Conservation (phyloP, 2,113 vertebrate species). For the Ptychochromis oligacanthus region DNA sequence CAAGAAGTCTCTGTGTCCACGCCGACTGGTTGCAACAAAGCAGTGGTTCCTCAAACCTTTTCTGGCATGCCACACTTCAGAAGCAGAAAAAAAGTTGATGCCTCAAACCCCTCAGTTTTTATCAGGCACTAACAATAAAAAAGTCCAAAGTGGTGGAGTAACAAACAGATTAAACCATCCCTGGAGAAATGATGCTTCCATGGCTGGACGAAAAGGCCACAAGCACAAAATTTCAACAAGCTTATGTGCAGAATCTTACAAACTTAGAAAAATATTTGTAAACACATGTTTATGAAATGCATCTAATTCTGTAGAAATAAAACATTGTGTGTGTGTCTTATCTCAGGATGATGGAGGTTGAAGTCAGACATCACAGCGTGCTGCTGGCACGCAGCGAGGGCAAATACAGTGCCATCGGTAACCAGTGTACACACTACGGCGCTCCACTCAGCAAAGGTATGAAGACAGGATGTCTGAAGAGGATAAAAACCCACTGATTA, state of each 20-base stretch:
- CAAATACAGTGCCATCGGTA: conserved; percentile 80
- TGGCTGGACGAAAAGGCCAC: neutral
- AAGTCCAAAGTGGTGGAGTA: no score
- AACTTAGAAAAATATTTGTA: neutral
- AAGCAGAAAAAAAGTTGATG: neutral
- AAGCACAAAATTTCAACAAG: neutral
- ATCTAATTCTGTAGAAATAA: neutral
- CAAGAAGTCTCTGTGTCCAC: neutral
- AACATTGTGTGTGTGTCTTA: conserved; percentile 16
- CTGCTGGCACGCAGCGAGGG: conserved; percentile 79
- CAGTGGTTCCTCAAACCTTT: neutral
- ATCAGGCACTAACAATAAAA: neutral
- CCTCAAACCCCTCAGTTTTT: neutral
- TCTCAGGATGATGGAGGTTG: conserved; percentile 84
- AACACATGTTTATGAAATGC: neutral
- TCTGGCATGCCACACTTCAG: neutral
- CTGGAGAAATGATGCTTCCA: neutral
- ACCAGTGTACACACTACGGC: conserved; percentile 85
- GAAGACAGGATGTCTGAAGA: neutral
- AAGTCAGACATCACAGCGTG: conserved; percentile 77
- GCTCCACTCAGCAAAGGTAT: conserved; percentile 86
- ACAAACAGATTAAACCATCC: no score
- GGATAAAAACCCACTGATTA: neutral
- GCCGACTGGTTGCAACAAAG: neutral
- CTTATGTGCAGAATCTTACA: neutral